Base-by-base conservation (phyloP, 53 echinoderm and acorn worm species). In the Astropecten irregularis region DNA sequence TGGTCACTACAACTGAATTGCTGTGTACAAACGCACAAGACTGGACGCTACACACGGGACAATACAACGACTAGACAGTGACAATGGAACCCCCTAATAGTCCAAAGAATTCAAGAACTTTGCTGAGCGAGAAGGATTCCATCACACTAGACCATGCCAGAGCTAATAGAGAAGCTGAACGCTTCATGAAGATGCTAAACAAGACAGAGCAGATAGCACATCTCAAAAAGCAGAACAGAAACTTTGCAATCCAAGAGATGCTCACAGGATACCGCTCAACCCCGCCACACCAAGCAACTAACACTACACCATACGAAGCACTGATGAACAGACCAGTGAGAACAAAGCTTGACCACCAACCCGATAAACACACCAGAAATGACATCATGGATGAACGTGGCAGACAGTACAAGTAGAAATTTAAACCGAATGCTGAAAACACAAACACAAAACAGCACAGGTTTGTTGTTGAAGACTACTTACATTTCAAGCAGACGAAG, bases 181-280 rank as follows among this genome's bases (percentile, higher is more conserved):
- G 74, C 37, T 91, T 91, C 40, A 90, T 86, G 82, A 90, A 90
- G 40, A 14, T 86, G 58, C 35, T 90, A 5, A 87, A 91, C 64
- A 76, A 65, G 20, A 65, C 71, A 19, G 85, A 85, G 55, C 85
- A 74, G 18, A 85, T 72, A 22, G 73, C 85, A 14, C 60, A 63
- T 21, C 42, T 73, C 14, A 65, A 85, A 40, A 49, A 63, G 28
- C 46, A 37, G 23, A 49, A 61, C 36, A 69, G 44, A 63, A 66
- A 26, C 31, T 32, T 49, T 13, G 38, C 71, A 11, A 84, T 84
- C 44, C 85, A 84, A 35, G 62, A 84, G 6, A 64, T 64, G n/a
- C 49, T 69, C 1, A 84, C 59, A 13, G 60, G 84, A 40, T 84
- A 70, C 44, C 73, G 65, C 21, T 85, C 74, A 35, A 74, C 66